phyloP scores from a whole-genome alignment of 2,113 vertebrate species.

The Neodon shergylaensis region DNA sequence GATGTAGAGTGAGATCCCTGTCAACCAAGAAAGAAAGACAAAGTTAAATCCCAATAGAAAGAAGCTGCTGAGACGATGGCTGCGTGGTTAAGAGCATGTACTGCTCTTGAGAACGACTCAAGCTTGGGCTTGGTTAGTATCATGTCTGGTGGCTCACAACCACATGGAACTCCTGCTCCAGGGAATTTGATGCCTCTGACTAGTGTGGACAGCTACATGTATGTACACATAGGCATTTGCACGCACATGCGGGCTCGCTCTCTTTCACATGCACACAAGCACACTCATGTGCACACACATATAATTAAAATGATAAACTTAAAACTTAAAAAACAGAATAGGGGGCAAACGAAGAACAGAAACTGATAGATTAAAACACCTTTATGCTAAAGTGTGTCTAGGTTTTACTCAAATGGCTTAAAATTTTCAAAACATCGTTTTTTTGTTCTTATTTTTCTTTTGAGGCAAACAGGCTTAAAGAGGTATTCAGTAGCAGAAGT shows the following conservation, averaged over 20 bases:
- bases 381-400: neutral
- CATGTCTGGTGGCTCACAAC: neutral
- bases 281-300: neutral
- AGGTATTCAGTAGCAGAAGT: neutral
- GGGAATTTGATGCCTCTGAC: neutral
- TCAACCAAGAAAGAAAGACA: neutral
- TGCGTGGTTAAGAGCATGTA: neutral
- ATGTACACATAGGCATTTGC: neutral
- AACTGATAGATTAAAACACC: neutral
- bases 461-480: neutral
- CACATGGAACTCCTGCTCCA: neutral
- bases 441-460: neutral
- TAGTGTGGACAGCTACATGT: neutral
- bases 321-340: neutral
- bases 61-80: neutral
- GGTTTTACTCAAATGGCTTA: neutral
- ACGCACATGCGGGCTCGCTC: too few relatives aligned
- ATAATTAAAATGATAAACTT: neutral
- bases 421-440: neutral
- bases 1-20: too few relatives aligned
- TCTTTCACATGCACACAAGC: too few relatives aligned
- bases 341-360: neutral
- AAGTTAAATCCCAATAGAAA: neutral
- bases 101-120: neutral
- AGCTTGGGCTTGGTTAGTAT: too few relatives aligned